phyloP scores from a whole-genome alignment of 2,113 vertebrate species.

The Psittacara wagleri region DNA sequence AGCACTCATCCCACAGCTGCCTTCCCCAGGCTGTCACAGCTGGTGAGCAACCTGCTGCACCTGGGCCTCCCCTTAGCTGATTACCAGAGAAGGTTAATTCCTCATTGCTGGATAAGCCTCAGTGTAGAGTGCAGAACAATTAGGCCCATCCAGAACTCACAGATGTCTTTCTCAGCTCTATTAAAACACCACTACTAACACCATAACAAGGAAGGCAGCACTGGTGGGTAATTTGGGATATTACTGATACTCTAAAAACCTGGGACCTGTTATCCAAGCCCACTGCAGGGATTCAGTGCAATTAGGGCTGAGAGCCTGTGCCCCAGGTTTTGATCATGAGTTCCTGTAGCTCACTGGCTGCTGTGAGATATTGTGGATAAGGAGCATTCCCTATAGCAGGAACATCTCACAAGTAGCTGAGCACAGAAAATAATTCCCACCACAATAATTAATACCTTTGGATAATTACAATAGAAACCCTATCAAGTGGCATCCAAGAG shows the following conservation, averaged over 20 bases:
- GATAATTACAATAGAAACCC: neutral
- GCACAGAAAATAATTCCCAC: neutral
- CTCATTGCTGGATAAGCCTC: neutral
- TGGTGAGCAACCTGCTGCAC: neutral
- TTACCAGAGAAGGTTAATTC: neutral
- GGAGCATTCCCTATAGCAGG: neutral
- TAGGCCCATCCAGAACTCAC: neutral
- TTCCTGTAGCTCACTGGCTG: neutral
- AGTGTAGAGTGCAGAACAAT: fast-evolving
- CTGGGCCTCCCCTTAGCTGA: neutral
- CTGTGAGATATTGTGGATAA: neutral
- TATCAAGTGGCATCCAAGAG: neutral
- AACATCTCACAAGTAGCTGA: neutral
- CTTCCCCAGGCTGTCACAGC: neutral
- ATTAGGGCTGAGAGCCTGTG: neutral
- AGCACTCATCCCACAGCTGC: neutral
- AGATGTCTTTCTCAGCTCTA: neutral
- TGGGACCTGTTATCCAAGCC: neutral
- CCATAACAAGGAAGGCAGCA: neutral
- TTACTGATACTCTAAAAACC: neutral
- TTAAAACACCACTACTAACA: fast-evolving
- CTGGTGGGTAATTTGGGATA: neutral
- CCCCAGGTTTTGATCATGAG: neutral
- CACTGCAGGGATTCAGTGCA: neutral
- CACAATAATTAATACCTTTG: neutral